Evolutionary conservation across 2,888 invertebrate species (phyloP), one percentile per base, ranked within the genome.

Genomic region (Marronus borbonicus): DNA sequence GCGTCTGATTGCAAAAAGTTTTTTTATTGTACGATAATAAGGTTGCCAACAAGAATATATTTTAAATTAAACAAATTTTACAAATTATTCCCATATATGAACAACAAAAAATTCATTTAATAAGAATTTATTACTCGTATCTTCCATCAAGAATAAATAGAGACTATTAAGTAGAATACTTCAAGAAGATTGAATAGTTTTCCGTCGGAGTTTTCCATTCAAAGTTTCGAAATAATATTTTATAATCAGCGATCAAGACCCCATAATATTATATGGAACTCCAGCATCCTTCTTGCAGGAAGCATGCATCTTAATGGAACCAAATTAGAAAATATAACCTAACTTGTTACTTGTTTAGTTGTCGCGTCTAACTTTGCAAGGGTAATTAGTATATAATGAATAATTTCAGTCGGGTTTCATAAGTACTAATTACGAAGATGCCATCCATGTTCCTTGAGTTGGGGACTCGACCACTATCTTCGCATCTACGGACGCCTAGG

Each of bases 351-450:
- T 80, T 81, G 82, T 79, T 80, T 80, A 80, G 80, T 81, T 81
- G 83, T 82, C 82, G 80, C 82, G 80, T 81, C 81, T 78, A 83
- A 81, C 83, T 84, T 85, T 84, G 85, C 85, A 85, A 85, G 84
- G 84, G 84, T 86, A 86, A 85, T 85, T 86, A 85, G 81, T 81
- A 84, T 83, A 86, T 84, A 85, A 86, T 86, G 85, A 86, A 86
- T 86, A 85, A 86, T 85, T 85, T 86, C 85, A 82, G 82, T 79
- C 79, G 80, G 83, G 83, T 83, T 85, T 85, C 84, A 85, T 86
- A 86, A 86, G 85, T 86, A 86, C 85, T 86, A 86, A 86, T 86
- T 85, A 83, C 81, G 60, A 60, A 68, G 79, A 79, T 78, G 78
- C 76, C 80, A 76, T 78, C 80, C 79, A 76, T 76, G 80, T 72